Evolutionary conservation across 1,140 invertebrate genomes (phyloP).

Genomic region (Dendrolimus kikuchii): DNA sequence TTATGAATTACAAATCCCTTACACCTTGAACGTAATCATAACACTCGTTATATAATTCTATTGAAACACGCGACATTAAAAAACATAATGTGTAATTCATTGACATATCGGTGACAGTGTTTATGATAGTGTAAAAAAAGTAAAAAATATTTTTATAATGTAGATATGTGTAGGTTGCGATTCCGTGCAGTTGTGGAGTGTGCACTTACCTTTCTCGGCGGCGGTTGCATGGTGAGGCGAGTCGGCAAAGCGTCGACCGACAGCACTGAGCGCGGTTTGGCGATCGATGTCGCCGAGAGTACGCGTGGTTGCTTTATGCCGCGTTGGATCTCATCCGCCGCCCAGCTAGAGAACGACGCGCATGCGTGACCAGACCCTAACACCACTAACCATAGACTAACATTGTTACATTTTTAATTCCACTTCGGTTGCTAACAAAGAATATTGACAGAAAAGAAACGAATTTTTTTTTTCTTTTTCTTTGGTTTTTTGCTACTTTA

Average conservation of each 20-base stretch:
- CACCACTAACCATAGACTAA: slow-evolving; percentile 23
- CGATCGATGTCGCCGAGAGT: slow-evolving; percentile 47
- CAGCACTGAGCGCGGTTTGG: slow-evolving; percentile 20
- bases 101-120: slow-evolving; percentile 8
- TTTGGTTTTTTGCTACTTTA: no score
- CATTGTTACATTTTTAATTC: slow-evolving; percentile 7
- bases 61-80: slow-evolving; percentile 12
- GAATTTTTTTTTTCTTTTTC: no score
- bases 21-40: no score
- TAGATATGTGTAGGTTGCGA: slow-evolving; percentile 1
- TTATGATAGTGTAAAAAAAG: slow-evolving; percentile 1
- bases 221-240: slow-evolving; percentile 78
- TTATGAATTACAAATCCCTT: no score
- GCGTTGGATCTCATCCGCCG: slow-evolving; percentile 26
- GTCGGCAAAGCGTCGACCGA: slow-evolving; percentile 37
- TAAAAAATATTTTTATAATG: slow-evolving; percentile 5
- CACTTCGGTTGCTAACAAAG: no score
- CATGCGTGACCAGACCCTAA: slow-evolving; percentile 30
- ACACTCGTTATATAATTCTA: slow-evolving; percentile 17
- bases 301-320: slow-evolving; percentile 46
- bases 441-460: no score
- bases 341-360: slow-evolving; percentile 31
- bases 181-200: neutral
- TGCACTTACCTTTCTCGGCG: slow-evolving; percentile 80
- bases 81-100: slow-evolving; percentile 9